A percentile compares a stretch with the other conserved stretches of the same genome.
These are phyloP conservation scores for fruit fly (Drosophila melanogaster) DNA, from an alignment of 1,140 invertebrate genomes.

Conservation along the genomic window DNA sequence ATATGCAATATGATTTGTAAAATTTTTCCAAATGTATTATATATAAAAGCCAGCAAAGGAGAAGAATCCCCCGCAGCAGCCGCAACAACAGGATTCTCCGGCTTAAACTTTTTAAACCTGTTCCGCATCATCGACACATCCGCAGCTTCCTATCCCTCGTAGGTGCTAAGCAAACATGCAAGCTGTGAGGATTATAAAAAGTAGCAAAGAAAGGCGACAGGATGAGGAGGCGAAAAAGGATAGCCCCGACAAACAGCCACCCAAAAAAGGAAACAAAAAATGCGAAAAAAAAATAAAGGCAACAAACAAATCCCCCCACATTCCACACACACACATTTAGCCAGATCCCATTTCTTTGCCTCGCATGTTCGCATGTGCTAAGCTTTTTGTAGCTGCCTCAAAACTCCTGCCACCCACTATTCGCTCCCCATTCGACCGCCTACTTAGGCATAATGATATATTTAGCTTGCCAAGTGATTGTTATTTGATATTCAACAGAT, in stretches of 20 bases:
- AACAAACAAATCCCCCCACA: conserved; percentile 34
- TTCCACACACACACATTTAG: background rate
- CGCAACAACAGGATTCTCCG: conserved; percentile 44
- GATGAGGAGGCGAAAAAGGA: conserved; percentile 54
- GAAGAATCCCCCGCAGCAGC: conserved; percentile 2
- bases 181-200: conserved; percentile 73
- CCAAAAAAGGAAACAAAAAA: conserved; percentile 17
- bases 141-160: conserved; percentile 21
- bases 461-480: conserved; percentile 83
- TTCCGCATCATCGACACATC: conserved; percentile 43
- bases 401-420: conserved; percentile 4
- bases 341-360: conserved; percentile 16
- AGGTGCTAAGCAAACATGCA: conserved; percentile 80
- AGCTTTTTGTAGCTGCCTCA: conserved; percentile 44
- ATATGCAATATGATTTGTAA: conserved; percentile 81
- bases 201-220: conserved; percentile 7
- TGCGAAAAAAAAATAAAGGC: conserved; percentile 2
- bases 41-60: conserved; percentile 18
- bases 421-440: conserved; percentile 47
- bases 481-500: conserved; percentile 84
- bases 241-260: conserved; percentile 64
- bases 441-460: conserved; percentile 83
- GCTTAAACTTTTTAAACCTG: conserved; percentile 54
- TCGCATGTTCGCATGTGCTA: conserved; percentile 47
- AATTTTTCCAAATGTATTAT: conserved; percentile 78